These are phyloP conservation scores for Gymnothorax reevesii DNA, from an alignment of 2,797 vertebrate species.

Conservation along the genomic window DNA sequence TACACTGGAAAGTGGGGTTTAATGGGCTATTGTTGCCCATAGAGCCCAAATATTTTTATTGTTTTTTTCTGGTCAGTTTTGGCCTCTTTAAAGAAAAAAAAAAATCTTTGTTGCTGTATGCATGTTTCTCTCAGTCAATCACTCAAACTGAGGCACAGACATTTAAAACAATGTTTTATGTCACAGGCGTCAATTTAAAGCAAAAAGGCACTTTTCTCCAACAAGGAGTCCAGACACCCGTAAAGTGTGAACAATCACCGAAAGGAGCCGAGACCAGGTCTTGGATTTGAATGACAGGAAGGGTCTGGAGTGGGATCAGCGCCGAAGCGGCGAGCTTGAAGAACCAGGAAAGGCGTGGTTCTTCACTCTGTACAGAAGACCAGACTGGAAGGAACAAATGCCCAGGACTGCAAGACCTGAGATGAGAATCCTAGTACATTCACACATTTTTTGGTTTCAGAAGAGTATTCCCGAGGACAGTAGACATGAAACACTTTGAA, in stretches of 20 bases:
- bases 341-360: too few species aligned
- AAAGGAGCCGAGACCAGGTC: too few species aligned
- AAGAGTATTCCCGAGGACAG: too few species aligned
- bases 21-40: background rate
- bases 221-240: background rate
- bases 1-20: background rate
- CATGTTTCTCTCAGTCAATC: background rate
- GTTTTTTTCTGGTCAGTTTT: background rate
- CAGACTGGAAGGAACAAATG: too few species aligned
- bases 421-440: too few species aligned
- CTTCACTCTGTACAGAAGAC: background rate
- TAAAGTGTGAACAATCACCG: background rate
- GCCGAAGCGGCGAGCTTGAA: too few species aligned
- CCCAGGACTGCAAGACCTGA: too few species aligned
- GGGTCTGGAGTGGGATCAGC: too few species aligned
- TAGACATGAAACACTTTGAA: too few species aligned
- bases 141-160: background rate
- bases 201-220: background rate
- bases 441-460: too few species aligned
- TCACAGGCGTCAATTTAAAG: conserved; percentile 1
- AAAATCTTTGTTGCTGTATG: background rate
- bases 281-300: too few species aligned
- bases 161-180: conserved; percentile 2
- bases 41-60: too few species aligned
- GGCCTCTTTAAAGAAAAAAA: background rate